These are phyloP conservation scores for Lepidocyrtinus sp. DNA, from an alignment of 2,888 invertebrate genomes.

Conservation along the genomic window DNA sequence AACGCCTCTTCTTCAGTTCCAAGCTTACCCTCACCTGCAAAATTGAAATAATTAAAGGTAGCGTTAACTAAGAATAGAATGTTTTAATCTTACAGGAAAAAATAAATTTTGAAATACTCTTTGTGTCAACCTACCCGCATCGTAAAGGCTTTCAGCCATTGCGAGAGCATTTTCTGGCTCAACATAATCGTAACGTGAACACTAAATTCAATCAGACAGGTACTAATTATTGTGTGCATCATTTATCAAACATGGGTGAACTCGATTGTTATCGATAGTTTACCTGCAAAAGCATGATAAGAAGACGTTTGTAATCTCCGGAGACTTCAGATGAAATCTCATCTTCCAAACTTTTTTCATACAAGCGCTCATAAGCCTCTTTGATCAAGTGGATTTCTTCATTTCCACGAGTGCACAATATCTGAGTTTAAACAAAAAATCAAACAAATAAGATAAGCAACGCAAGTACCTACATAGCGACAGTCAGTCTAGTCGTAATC, in stretches of 20 bases:
- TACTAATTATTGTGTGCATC: too few species aligned
- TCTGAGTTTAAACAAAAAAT: conserved; percentile 69
- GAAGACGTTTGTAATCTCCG: conserved; percentile 83
- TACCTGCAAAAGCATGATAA: conserved; percentile 81
- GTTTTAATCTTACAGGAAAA: background rate
- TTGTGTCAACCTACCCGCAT: conserved; percentile 78
- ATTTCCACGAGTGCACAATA: conserved; percentile 79
- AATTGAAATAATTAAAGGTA: conserved; percentile 18
- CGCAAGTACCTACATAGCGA: too few species aligned
- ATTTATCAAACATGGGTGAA: too few species aligned
- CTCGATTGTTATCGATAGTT: conserved; percentile 70
- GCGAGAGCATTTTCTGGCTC: conserved; percentile 80
- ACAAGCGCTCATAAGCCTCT: conserved; percentile 76
- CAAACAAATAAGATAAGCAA: too few species aligned
- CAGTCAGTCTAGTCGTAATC: background rate
- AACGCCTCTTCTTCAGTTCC: conserved; percentile 75
- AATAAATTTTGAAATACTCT: background rate
- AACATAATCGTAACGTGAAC: conserved; percentile 76
- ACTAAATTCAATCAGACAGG: conserved; percentile 19
- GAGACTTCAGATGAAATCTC: conserved; percentile 85
- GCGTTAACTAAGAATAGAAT: background rate
- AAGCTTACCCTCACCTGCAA: conserved; percentile 53
- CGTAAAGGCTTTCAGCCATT: conserved; percentile 80
- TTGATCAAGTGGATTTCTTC: conserved; percentile 79
- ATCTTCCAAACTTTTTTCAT: conserved; percentile 76